Base-by-base conservation (phyloP, 2,113 vertebrate species). In the Mormoops blainvillei region DNA sequence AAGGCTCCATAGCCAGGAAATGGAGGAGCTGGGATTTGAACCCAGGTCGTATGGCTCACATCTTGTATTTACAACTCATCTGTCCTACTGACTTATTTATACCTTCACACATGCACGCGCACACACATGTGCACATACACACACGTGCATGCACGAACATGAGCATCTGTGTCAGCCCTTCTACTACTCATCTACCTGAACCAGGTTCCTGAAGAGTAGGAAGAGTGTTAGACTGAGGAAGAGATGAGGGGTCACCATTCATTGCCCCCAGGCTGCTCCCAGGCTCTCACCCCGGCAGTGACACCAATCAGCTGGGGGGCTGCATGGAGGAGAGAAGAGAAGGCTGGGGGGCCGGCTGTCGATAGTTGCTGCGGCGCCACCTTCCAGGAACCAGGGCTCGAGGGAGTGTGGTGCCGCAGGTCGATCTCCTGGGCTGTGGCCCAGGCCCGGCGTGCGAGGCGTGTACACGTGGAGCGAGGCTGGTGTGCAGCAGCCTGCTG, bases 311-410 rank as follows among this genome's bases (percentile, higher is more conserved):
- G 33, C 41, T 3, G 4, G 28, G 38, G 20, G 15, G 36, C 86
- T 95, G 73, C 36, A 24, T 78, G 92, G 85, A 95, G 52, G 94
- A 85, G 73, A 74, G 45, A 58, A 58, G 54, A 43, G 41, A 56
- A 96, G 77, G 54, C 71, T 28, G 63, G 45, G 76, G 83, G 77
- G 80, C 88, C 65, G 87, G 22, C 0, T 3, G 50, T 93, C 36
- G 0, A 71, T 94, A 88, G 88, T 65, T 52, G 52, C 87, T 70
- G 65, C n/a, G 38, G 80, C 13, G 1, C 56, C 0, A 2, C 82
- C 95, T 97, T 97, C 96, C 96, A 95, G 87, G 94, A 91, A 93
- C 88, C 31, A 63, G 50, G 58, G 45, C 96, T 84, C 88, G 14
- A 26, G 88, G 94, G 73, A 97, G 15, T 11, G 5, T 33, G 58